Evolutionary conservation across 2,113 vertebrate genomes (phyloP).

Genomic region (Sakesphorus luctuosus): DNA sequence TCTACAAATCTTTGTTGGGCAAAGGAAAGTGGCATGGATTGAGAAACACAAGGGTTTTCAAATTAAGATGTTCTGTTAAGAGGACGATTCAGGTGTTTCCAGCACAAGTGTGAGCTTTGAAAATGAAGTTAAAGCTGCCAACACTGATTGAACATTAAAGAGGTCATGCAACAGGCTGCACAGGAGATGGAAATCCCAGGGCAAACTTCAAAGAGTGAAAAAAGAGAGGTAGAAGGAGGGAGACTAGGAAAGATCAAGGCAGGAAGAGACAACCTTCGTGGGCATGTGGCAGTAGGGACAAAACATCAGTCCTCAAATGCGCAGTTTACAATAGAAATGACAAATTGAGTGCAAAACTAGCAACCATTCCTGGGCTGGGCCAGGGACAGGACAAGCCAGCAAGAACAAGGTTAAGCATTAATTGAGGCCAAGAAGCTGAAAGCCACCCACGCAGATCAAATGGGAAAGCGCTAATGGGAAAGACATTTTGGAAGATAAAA

Average conservation of each 20-base stretch:
- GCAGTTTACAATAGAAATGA: not conserved
- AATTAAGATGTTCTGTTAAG: not conserved
- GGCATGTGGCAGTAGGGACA: not conserved
- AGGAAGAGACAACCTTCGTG: not conserved
- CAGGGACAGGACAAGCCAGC: not conserved
- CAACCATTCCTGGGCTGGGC: not conserved
- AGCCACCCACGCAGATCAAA: slow-evolving; percentile 65
- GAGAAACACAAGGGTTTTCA: not conserved
- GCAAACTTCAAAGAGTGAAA: not conserved
- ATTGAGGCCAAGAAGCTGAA: not conserved
- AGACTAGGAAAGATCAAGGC: not conserved
- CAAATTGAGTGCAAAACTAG: not conserved
- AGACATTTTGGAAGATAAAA: slow-evolving; percentile 59
- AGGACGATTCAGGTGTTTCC: not conserved
- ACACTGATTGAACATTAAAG: not conserved
- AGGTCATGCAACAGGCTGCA: rapidly evolving
- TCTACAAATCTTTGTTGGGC: not conserved
- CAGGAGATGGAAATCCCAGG: not conserved
- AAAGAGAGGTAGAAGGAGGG: not conserved
- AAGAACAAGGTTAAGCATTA: not conserved
- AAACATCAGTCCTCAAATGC: not conserved
- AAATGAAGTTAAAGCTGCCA: not conserved
- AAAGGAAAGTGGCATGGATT: not conserved
- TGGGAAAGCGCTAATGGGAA: not conserved
- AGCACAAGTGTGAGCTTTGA: not conserved